A percentile compares a stretch with the other conserved stretches of the same genome.
phyloP scores from a whole-genome alignment of 2,113 vertebrate species.

The Triplophysa tibetana region DNA sequence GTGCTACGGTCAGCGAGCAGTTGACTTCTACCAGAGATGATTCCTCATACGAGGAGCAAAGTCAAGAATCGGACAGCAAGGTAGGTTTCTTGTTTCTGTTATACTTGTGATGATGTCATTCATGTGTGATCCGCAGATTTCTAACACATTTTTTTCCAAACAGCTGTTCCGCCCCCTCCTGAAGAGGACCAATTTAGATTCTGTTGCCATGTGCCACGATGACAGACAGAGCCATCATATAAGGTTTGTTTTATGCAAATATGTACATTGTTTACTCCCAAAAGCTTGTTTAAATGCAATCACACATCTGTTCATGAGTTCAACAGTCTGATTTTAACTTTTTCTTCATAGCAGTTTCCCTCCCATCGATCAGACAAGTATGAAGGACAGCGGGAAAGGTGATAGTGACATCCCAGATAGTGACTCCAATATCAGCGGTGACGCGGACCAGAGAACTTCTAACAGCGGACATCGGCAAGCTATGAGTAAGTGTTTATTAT shows the following conservation, averaged over 20 bases:
- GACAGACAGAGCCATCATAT: slow-evolving; percentile 54
- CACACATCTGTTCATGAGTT: background rate
- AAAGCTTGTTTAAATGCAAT: background rate
- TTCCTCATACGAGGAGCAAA: slow-evolving; percentile 46
- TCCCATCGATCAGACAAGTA: slow-evolving; percentile 71
- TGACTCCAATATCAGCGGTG: slow-evolving; percentile 68
- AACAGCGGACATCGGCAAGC: slow-evolving; percentile 52
- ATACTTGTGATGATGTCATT: background rate
- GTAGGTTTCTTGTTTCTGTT: slow-evolving; percentile 8
- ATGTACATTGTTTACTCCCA: no score
- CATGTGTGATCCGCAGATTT: background rate
- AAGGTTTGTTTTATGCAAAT: slow-evolving; percentile 32
- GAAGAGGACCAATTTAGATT: slow-evolving; percentile 36
- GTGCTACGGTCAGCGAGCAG: slow-evolving; percentile 69
- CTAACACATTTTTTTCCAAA: slow-evolving; percentile 17
- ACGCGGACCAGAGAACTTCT: slow-evolving; percentile 68
- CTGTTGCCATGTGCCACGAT: slow-evolving; percentile 38
- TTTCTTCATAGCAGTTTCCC: slow-evolving; percentile 46
- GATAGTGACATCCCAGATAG: slow-evolving; percentile 79
- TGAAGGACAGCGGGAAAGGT: slow-evolving; percentile 80
- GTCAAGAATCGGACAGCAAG: slow-evolving; percentile 49
- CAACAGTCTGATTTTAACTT: background rate
- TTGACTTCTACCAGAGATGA: slow-evolving; percentile 33
- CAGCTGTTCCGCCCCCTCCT: slow-evolving; percentile 53
- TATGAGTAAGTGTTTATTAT: background rate